These are phyloP conservation scores for Frankliniella intonsa DNA, from an alignment of 2,888 invertebrate genomes.

Conservation along the genomic window DNA sequence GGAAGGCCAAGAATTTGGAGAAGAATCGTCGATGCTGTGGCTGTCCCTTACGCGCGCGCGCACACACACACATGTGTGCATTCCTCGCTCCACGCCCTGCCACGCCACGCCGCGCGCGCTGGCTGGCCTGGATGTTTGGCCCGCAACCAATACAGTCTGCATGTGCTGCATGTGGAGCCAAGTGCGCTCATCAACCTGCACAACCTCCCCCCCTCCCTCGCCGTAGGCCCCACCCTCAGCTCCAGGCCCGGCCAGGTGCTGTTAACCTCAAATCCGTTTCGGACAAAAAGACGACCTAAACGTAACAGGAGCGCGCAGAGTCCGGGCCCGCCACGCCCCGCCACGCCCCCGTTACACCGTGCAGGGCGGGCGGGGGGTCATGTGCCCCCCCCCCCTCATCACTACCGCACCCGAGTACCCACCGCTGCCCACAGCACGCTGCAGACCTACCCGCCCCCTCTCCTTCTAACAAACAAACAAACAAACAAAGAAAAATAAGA, in stretches of 20 bases:
- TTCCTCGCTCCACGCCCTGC: background rate
- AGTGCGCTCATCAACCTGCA: background rate
- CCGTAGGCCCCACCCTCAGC: too few species aligned
- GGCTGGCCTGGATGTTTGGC: constrained; percentile 5
- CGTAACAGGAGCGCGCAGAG: background rate
- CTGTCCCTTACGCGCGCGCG: too few species aligned
- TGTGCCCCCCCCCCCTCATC: too few species aligned
- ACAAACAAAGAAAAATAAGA: background rate
- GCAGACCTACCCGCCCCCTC: too few species aligned
- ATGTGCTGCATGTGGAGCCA: background rate
- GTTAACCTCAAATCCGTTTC: constrained; percentile 23
- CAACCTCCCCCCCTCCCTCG: too few species aligned
- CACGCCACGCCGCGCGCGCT: too few species aligned
- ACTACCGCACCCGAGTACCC: too few species aligned
- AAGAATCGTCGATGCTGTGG: too few species aligned
- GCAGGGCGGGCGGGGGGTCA: too few species aligned
- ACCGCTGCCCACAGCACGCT: too few species aligned
- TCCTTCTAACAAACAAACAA: background rate
- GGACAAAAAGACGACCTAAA: constrained; percentile 4
- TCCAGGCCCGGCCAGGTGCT: background rate
- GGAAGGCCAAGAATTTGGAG: too few species aligned
- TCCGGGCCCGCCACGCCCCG: background rate
- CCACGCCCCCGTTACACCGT: background rate
- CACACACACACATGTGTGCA: background rate
- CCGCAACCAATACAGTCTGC: background rate